phyloP scores from a whole-genome alignment of 2,797 vertebrate species.

The Salarias fasciatus region DNA sequence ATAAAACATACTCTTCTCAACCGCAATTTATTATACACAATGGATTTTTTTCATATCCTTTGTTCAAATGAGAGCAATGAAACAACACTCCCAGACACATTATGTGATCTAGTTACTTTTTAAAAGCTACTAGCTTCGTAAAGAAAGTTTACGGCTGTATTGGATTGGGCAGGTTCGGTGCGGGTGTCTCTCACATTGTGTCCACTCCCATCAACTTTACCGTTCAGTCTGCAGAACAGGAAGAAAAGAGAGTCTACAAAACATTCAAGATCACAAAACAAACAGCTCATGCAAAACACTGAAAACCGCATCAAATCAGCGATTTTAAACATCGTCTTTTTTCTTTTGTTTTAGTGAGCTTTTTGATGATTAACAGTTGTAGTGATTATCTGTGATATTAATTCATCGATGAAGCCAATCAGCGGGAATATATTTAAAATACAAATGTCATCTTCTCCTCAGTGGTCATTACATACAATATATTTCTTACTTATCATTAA shows the following conservation, averaged over 20 bases:
- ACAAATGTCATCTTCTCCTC: slow-evolving; percentile 20
- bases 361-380: not conserved
- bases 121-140: slow-evolving; percentile 20
- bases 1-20: too few species aligned
- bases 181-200: slow-evolving; percentile 20
- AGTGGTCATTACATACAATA: slow-evolving; percentile 81
- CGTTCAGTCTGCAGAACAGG: slow-evolving; percentile 54
- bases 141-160: slow-evolving; percentile 33
- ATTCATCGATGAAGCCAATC: not conserved
- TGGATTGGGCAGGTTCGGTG: slow-evolving; percentile 18
- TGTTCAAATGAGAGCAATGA: too few species aligned
- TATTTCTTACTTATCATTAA: slow-evolving; percentile 70
- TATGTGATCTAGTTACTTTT: too few species aligned
- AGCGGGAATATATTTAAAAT: not conserved
- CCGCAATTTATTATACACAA: too few species aligned
- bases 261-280: slow-evolving; percentile 27
- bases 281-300: slow-evolving; percentile 45
- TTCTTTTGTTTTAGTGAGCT: not conserved
- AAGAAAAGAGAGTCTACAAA: not conserved
- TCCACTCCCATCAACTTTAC: slow-evolving; percentile 40
- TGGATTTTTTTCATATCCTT: too few species aligned
- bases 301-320: slow-evolving; percentile 15
- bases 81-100: too few species aligned
- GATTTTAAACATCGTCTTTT: too few species aligned
- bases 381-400: not conserved